Conservation (phyloP, 2,113 vertebrate genomes). For the Erythrocercus mccallii region DNA sequence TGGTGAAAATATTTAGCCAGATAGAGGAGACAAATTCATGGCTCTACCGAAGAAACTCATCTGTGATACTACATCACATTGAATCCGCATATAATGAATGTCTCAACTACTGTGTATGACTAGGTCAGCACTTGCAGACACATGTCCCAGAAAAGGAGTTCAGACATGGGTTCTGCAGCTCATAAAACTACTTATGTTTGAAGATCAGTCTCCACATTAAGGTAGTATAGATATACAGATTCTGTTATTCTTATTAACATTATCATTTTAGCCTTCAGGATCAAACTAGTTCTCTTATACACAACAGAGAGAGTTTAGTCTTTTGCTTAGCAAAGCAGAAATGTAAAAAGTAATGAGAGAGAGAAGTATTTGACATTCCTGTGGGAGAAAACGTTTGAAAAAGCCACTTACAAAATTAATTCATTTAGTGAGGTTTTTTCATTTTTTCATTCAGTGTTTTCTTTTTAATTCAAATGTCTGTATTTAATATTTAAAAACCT, state of each 20-base stretch:
- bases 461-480: neutral
- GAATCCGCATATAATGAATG: neutral
- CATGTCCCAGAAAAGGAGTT: neutral
- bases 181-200: neutral
- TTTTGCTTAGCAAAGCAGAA: neutral
- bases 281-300: neutral
- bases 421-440: neutral
- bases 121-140: neutral
- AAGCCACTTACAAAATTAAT: neutral
- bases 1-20: neutral
- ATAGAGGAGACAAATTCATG: neutral
- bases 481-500: neutral
- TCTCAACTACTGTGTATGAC: neutral
- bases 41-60: neutral
- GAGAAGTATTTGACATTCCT: neutral
- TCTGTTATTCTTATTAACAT: neutral
- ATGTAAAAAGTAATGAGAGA: neutral
- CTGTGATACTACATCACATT: neutral
- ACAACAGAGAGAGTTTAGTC: neutral
- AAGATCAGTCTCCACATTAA: neutral
- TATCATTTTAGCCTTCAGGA: neutral
- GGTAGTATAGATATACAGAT: neutral
- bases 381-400: neutral
- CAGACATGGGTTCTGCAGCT: neutral
- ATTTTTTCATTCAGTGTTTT: neutral